Conservation (phyloP, 2,113 vertebrate species). For the Catharus minimus region DNA sequence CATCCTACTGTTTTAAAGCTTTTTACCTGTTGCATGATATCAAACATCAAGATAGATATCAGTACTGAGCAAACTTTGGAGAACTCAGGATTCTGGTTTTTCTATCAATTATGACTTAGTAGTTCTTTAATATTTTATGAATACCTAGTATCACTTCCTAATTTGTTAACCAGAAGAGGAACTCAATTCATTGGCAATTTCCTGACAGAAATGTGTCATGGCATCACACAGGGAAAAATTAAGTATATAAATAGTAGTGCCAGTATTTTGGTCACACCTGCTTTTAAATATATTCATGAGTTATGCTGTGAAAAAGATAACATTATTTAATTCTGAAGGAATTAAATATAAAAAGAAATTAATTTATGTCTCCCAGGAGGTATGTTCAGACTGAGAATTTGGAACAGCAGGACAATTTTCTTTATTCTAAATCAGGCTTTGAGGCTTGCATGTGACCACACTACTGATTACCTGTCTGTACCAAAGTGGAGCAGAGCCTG, state of each 20-base stretch:
- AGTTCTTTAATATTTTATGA: neutral
- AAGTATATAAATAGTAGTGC: neutral
- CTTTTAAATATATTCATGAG: neutral
- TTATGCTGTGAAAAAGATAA: neutral
- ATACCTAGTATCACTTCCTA: neutral
- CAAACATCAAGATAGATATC: neutral
- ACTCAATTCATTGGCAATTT: neutral
- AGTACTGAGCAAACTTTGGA: neutral
- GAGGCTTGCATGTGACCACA: neutral
- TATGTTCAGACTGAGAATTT: neutral
- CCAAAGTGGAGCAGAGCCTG: neutral
- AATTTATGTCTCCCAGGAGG: neutral
- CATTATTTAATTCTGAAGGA: neutral
- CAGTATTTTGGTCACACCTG: neutral
- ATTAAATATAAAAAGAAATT: neutral
- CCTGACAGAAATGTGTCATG: neutral
- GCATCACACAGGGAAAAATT: neutral
- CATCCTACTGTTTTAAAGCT: neutral
- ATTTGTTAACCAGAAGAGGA: neutral
- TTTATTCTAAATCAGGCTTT: neutral
- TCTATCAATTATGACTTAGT: neutral
- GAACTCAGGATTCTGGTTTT: neutral
- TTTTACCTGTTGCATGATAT: neutral
- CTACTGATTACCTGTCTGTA: neutral
- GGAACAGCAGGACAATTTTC: neutral